Conservation (phyloP, 2,113 vertebrate genomes). For the Oncorhynchus clarkii region DNA sequence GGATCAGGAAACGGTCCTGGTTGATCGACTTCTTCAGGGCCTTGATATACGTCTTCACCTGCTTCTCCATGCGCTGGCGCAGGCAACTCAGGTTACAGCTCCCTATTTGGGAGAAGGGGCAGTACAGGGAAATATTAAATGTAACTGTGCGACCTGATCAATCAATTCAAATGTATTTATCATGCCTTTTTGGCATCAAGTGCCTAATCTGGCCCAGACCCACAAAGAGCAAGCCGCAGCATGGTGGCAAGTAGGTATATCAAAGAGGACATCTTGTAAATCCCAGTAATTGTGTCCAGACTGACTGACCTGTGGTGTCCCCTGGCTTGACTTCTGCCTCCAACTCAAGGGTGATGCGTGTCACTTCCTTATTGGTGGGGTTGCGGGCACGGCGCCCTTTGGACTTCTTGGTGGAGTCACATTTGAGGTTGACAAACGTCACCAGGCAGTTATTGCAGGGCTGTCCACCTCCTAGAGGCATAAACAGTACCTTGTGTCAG, state of each 20-base stretch:
- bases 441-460: conserved; percentile 93
- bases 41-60: conserved; percentile 91
- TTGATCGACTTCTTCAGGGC: conserved; percentile 96
- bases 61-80: conserved; percentile 88
- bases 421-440: conserved; percentile 95
- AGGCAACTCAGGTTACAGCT: conserved; percentile 89
- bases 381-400: conserved; percentile 88
- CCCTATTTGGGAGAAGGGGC: conserved; percentile 66
- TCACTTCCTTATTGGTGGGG: conserved; percentile 87
- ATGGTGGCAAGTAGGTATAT: neutral
- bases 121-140: neutral
- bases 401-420: conserved; percentile 90
- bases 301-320: conserved; percentile 85
- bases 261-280: neutral
- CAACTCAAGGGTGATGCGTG: conserved; percentile 91
- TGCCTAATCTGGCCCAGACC: too few species aligned
- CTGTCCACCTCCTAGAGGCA: conserved; percentile 67
- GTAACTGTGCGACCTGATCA: too few species aligned
- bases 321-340: conserved; percentile 91
- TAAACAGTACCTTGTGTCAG: too few species aligned
- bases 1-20: conserved; percentile 94
- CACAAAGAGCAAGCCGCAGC: too few species aligned
- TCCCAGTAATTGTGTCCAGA: neutral
- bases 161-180: too few species aligned
- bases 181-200: too few species aligned